Percentiles rank a stretch among this genome's conserved stretches.
phyloP scores from a whole-genome alignment of 2,113 vertebrate species.

The Poeciliopsis occidentalis region DNA sequence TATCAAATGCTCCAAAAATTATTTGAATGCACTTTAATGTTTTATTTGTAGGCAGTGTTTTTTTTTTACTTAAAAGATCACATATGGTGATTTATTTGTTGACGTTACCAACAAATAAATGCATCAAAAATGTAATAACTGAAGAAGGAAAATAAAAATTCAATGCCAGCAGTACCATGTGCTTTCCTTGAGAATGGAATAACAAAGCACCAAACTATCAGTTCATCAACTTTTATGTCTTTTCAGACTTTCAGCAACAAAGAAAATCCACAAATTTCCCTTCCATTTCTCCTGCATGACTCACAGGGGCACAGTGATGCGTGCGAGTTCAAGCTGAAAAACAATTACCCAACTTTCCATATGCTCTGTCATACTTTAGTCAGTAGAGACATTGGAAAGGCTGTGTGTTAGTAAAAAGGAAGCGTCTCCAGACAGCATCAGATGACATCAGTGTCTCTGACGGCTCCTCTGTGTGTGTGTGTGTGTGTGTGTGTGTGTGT shows the following conservation, averaged over 20 bases:
- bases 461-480: no score
- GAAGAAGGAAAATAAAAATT: no score
- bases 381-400: constrained; percentile 12
- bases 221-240: no score
- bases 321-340: constrained; percentile 10
- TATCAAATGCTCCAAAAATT: no score
- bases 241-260: neutral
- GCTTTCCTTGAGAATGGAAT: neutral
- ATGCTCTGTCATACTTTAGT: constrained; percentile 27
- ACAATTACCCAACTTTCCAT: constrained; percentile 36
- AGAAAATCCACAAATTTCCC: neutral
- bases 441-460: constrained; percentile 73
- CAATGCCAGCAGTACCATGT: no score
- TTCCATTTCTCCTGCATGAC: neutral
- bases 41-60: no score
- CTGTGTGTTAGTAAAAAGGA: constrained; percentile 37
- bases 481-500: neutral
- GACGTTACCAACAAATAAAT: no score
- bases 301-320: neutral
- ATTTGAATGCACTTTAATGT: no score
- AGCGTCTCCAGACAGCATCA: constrained; percentile 64
- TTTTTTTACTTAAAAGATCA: no score
- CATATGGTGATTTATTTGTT: no score
- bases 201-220: no score
- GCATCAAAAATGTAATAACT: no score